A percentile compares a stretch with the other conserved stretches of the same genome.
Evolutionary conservation across 2,113 vertebrate species (phyloP).

Genomic region (Bufo gargarizans): DNA sequence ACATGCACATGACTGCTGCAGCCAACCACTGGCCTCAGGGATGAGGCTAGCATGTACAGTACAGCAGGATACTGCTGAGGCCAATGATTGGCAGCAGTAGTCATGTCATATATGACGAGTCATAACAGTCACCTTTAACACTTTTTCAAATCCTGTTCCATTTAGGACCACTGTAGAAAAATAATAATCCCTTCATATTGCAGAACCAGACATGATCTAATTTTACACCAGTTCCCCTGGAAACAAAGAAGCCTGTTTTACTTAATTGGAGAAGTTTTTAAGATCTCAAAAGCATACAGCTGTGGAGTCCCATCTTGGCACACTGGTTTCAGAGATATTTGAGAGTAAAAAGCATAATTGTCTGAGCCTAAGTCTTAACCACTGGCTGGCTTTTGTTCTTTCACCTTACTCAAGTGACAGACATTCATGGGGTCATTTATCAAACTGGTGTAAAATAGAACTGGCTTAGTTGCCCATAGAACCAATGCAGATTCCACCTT

Average conservation of each 20-base stretch:
- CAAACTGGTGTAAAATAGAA: no score
- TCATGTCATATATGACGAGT: no score
- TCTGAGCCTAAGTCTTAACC: background rate
- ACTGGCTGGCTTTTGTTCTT: background rate
- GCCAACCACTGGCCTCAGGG: no score
- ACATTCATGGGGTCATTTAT: no score
- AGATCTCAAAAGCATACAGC: background rate
- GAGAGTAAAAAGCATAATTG: background rate
- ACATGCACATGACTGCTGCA: no score
- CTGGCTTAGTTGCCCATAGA: no score
- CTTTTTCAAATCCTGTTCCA: background rate
- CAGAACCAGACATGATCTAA: background rate
- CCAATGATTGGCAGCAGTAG: no score
- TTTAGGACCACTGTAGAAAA: background rate
- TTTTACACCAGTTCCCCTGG: background rate
- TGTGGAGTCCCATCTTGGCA: slow-evolving; percentile 1
- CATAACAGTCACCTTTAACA: no score
- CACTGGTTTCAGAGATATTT: slow-evolving; percentile 2
- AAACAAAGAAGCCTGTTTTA: slow-evolving; percentile 2
- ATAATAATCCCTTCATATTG: background rate
- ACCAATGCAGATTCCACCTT: no score
- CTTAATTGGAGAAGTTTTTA: background rate
- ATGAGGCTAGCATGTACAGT: no score
- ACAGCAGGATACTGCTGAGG: no score
- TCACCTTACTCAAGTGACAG: background rate